phyloP scores from a whole-genome alignment of 2,797 vertebrate genomes.

The Euphonia xanthogaster region DNA sequence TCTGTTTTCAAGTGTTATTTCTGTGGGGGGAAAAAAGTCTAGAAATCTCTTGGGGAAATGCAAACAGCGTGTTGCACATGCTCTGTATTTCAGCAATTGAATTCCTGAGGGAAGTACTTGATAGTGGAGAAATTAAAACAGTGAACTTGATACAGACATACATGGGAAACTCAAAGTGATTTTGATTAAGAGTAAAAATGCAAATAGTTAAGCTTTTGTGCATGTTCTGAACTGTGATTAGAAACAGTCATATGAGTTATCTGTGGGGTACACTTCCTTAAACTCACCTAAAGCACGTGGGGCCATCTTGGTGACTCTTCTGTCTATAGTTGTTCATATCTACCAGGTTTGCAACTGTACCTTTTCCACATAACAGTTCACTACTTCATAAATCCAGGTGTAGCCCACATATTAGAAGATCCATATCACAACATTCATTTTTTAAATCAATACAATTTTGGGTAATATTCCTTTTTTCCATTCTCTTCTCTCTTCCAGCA shows the following conservation, averaged over 20 bases:
- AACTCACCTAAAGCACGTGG: not conserved
- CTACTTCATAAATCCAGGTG: not conserved
- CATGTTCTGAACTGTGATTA: not conserved
- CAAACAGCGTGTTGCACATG: not conserved
- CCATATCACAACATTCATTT: not conserved
- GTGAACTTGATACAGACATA: not conserved
- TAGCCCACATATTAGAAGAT: not conserved
- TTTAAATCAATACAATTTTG: not conserved
- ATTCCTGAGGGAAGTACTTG: not conserved
- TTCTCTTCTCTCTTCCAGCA: conserved; percentile 2
- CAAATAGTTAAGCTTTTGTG: not conserved
- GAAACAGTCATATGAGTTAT: not conserved
- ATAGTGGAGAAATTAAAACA: not conserved
- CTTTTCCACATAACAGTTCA: not conserved
- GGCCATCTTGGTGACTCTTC: not conserved
- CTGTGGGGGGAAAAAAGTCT: not conserved
- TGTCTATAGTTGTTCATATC: not conserved
- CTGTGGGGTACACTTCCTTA: not conserved
- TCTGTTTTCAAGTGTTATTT: not conserved
- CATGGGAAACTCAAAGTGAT: not conserved
- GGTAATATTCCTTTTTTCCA: not conserved
- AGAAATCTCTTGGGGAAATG: not conserved
- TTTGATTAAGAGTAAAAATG: not conserved
- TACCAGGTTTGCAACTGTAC: not conserved
- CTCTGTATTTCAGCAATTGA: not conserved